phyloP scores from a whole-genome alignment of 2,888 invertebrate species.

The Coecobrya sp. region DNA sequence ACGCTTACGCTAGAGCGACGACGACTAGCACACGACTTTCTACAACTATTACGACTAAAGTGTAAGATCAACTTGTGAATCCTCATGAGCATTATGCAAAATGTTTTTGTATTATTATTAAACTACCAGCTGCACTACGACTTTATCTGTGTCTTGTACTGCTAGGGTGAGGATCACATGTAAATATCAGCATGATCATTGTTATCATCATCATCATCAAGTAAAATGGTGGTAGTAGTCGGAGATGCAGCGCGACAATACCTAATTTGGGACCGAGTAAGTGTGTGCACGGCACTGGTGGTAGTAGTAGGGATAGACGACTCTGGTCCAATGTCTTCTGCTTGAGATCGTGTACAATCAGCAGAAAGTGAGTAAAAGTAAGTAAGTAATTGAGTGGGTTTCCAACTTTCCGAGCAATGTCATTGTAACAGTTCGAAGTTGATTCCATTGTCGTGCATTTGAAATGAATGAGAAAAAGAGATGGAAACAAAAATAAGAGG shows the following conservation, averaged over 20 bases:
- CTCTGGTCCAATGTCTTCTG: background rate
- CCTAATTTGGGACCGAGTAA: background rate
- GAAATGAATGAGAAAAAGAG: constrained; percentile 62
- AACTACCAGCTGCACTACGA: constrained; percentile 19
- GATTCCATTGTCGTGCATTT: constrained; percentile 76
- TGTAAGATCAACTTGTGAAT: constrained; percentile 79
- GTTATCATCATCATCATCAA: constrained; percentile 14
- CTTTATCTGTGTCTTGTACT: constrained; percentile 44
- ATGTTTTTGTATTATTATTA: constrained; percentile 59
- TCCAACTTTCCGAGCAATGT: constrained; percentile 33
- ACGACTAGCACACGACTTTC: background rate
- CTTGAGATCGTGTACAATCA: constrained; percentile 70
- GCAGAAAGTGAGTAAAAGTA: constrained; percentile 59
- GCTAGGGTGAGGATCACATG: constrained; percentile 38
- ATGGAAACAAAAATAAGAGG: constrained; percentile 8
- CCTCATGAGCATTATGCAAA: constrained; percentile 81
- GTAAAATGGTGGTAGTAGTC: background rate
- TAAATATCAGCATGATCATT: constrained; percentile 9
- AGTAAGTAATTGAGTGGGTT: constrained; percentile 79
- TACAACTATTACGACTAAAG: constrained; percentile 3
- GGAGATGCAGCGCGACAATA: constrained; percentile 5
- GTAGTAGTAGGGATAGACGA: background rate
- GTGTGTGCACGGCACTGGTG: background rate
- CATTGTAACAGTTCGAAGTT: constrained; percentile 54
- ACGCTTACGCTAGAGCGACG: background rate